These are phyloP conservation scores for Cryptoprocta ferox DNA, from an alignment of 2,797 vertebrate genomes.

Conservation along the genomic window DNA sequence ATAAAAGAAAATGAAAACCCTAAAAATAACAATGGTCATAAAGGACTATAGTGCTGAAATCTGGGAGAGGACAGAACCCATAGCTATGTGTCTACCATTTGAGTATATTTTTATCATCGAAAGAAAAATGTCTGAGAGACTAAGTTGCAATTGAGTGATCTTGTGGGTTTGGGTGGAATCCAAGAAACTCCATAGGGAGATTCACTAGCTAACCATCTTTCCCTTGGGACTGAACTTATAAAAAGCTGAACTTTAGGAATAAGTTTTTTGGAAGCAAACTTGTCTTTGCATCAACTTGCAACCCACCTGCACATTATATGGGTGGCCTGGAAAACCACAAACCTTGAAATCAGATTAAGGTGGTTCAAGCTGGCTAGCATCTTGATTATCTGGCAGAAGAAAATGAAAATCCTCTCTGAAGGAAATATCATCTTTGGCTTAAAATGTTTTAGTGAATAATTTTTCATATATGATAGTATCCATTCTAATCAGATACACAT, in stretches of 20 bases:
- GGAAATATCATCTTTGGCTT: not conserved
- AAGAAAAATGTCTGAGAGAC: not conserved
- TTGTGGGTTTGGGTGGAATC: not conserved
- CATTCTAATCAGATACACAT: not conserved
- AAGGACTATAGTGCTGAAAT: not conserved
- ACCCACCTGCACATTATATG: not conserved
- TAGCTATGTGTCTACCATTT: not conserved
- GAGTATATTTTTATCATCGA: not conserved
- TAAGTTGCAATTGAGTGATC: not conserved
- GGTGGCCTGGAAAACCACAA: not conserved
- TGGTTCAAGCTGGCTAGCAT: not conserved
- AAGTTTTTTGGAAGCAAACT: not conserved
- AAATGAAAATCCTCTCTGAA: not conserved
- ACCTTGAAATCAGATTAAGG: not conserved
- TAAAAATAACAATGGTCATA: not conserved
- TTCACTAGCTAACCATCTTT: not conserved
- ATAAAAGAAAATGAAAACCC: not conserved
- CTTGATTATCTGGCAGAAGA: not conserved
- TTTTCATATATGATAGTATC: not conserved
- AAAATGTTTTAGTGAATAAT: not conserved
- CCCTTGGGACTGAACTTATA: not conserved
- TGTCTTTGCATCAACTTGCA: not conserved
- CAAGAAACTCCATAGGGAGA: not conserved
- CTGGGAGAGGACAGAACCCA: not conserved
- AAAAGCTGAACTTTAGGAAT: not conserved